Conservation (phyloP, 2,113 vertebrate genomes). For the Lophius piscatorius region DNA sequence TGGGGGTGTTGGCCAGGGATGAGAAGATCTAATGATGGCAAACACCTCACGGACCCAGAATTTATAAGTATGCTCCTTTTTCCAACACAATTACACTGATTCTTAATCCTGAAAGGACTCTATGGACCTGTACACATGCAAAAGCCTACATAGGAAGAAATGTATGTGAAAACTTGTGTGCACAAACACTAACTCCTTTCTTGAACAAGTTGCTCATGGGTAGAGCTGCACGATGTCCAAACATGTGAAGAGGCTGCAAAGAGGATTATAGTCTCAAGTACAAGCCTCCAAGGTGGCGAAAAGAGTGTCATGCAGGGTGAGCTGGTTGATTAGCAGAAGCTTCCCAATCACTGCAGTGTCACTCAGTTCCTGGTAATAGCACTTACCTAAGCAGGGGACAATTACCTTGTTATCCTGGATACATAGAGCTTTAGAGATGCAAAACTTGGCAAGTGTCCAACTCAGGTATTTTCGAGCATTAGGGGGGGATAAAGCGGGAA, state of each 20-base stretch:
- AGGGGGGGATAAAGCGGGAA: neutral
- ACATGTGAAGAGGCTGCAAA: constrained; percentile 53
- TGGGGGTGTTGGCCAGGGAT: too few species aligned
- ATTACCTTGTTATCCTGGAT: constrained; percentile 43
- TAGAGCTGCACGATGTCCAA: constrained; percentile 24
- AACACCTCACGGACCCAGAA: too few species aligned
- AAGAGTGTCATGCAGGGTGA: constrained; percentile 40
- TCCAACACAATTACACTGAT: neutral
- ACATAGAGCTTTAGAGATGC: constrained; percentile 27
- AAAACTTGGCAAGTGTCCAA: constrained; percentile 11
- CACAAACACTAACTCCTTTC: neutral
- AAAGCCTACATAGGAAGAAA: neutral
- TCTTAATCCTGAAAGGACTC: neutral
- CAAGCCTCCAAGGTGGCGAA: constrained; percentile 38
- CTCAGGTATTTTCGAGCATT: constrained; percentile 3
- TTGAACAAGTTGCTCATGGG: constrained; percentile 14
- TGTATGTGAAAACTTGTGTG: neutral
- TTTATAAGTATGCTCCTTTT: neutral
- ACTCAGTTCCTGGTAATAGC: constrained; percentile 17
- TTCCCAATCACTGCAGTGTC: constrained; percentile 34
- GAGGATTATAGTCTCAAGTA: constrained; percentile 63
- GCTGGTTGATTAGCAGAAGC: constrained; percentile 37
- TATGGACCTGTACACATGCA: neutral
- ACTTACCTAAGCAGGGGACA: constrained; percentile 32
- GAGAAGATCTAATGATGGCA: too few species aligned